phyloP scores from a whole-genome alignment of 2,797 vertebrate species.

The Tadarida brasiliensis region DNA sequence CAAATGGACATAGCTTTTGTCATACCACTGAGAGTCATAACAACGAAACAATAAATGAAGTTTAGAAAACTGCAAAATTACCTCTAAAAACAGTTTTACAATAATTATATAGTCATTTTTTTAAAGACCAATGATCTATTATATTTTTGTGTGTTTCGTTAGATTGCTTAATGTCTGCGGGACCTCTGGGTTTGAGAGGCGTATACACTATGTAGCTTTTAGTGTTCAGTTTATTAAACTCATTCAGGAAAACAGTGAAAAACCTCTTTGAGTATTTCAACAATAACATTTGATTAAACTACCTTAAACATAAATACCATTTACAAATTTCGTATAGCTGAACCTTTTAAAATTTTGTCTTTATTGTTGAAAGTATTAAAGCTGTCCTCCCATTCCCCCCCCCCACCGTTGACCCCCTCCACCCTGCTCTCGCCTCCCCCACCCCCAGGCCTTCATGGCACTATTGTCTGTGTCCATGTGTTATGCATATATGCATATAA shows the following conservation, averaged over 20 bases:
- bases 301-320: constrained; percentile 32
- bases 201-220: background rate
- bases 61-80: background rate
- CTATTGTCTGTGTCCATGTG: no score
- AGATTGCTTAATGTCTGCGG: background rate
- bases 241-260: constrained; percentile 12
- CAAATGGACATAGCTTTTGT: background rate
- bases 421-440: no score
- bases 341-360: background rate
- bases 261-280: constrained; percentile 28
- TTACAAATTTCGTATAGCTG: constrained; percentile 30
- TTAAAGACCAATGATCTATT: background rate
- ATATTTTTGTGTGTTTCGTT: constrained; percentile 48
- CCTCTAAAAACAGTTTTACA: constrained; percentile 20
- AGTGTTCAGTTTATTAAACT: constrained; percentile 42
- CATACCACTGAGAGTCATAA: background rate
- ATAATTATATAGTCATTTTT: background rate
- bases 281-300: constrained; percentile 34
- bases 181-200: background rate
- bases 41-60: background rate
- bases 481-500: no score
- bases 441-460: no score
- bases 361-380: no score
- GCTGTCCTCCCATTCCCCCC: no score
- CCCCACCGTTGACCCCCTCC: no score